Evolutionary conservation across 2,888 invertebrate genomes (phyloP), one percentile per base, ranked within the genome.

Genomic region (Phyllotreta cruciferae): DNA sequence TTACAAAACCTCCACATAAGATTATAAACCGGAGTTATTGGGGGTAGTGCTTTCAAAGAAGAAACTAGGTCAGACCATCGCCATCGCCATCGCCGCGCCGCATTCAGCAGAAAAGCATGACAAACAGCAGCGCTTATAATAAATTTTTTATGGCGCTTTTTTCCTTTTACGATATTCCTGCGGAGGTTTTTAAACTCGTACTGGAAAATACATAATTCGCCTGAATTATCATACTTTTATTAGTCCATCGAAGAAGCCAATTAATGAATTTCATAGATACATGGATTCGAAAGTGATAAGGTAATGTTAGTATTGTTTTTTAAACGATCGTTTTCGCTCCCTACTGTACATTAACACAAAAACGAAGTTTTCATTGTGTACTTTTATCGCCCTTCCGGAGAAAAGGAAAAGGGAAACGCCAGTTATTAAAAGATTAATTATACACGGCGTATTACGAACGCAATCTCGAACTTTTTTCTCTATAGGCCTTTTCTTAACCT

Each of bases 21-120:
- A 57, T 57, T 57, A 57, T 47, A 57, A 57, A 57, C 47, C 24
- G 58, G 58, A 50, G 58, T 58, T 58, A 58, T 58, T 24, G 24
- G 50, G 49, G 58, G 58, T 50, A 50, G 50, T 11, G 58, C 58
- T 58, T 50, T 58, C 41, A 50, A 58, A 58, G 35, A 50, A n/a
- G 50, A 58, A 58, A 58, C 50, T 58, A 41, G 58, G 58, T 58
- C 58, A 58, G 50, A 34, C 41, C 58, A 58, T 39, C 39, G 38
- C 24, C 24, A 24, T 24, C 24, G 24, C 24, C 24, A 24, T 24
- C 24, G 24, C 24, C 24, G 24, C 24, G 24, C 24, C 58, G 58
- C 35, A 50, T 50, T 58, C 58, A 50, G 41, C 49, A 50, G 41
- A 58, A 58, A 58, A 38, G 58, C 50, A 58, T 58, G 58, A 58